phyloP scores from a whole-genome alignment of 2,888 invertebrate species.

The Acrocyrtus sp. region DNA sequence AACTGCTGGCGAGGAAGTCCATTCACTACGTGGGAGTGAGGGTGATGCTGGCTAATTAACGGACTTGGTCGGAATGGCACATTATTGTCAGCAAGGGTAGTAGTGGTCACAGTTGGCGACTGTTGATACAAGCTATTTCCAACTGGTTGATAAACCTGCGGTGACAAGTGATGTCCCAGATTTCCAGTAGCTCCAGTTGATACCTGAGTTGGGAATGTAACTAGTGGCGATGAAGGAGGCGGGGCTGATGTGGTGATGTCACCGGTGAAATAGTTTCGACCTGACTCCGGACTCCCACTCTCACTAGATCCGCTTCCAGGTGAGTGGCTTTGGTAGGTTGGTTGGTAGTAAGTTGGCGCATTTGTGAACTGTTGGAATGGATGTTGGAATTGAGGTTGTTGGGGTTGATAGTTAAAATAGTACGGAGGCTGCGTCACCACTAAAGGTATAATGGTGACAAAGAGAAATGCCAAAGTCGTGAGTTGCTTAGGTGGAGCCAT shows the following conservation, averaged over 20 bases:
- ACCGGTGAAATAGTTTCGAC: constrained; percentile 14
- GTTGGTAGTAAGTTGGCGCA: constrained; percentile 21
- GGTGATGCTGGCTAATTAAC: constrained; percentile 17
- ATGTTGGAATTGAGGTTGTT: constrained; percentile 25
- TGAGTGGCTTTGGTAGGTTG: constrained; percentile 26
- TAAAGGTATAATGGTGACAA: constrained; percentile 4
- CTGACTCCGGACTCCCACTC: background rate
- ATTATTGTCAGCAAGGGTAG: background rate
- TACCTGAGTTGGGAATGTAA: constrained; percentile 36
- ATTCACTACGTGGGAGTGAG: constrained; percentile 43
- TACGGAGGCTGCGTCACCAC: constrained; percentile 33
- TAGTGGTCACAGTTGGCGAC: constrained; percentile 18
- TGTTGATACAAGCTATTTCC: constrained; percentile 37
- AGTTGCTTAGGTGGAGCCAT: constrained; percentile 36
- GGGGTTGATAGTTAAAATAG: constrained; percentile 41
- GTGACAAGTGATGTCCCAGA: constrained; percentile 13
- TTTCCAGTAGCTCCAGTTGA: background rate
- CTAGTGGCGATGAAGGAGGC: constrained; percentile 9
- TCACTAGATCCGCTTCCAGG: background rate
- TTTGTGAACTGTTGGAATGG: constrained; percentile 34
- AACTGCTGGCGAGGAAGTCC: constrained; percentile 37
- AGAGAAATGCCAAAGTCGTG: constrained; percentile 12
- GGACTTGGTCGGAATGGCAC: constrained; percentile 17
- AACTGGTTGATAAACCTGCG: constrained; percentile 17
- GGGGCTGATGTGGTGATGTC: constrained; percentile 9